A percentile compares a stretch with the other conserved stretches of the same genome.
Conservation (phyloP, 92 coral and sea anemone genomes). For the Scolanthus callimorphus region DNA sequence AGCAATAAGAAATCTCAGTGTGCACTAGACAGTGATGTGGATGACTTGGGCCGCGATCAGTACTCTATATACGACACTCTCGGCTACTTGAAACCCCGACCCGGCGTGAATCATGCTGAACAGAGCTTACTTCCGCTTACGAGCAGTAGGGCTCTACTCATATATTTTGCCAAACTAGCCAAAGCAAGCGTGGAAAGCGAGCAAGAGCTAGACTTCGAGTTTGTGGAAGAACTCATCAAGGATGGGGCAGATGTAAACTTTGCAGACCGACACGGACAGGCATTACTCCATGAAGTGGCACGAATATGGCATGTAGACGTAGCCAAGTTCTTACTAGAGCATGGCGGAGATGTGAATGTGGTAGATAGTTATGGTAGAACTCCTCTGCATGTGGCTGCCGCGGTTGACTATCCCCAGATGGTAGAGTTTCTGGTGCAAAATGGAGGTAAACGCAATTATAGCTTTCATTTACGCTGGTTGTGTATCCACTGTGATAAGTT, state of each 20-base stretch:
- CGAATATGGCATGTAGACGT: conserved; percentile 98
- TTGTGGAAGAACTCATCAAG: conserved; percentile 55
- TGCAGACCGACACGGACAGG: conserved; percentile 88
- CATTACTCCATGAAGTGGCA: conserved; percentile 89
- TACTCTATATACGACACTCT: conserved; percentile 47
- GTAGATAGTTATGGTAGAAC: conserved; percentile 84
- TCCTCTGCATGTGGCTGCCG: conserved; percentile 92
- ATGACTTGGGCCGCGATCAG: conserved; percentile 50
- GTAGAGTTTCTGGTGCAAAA: conserved; percentile 71
- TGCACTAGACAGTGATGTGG: conserved; percentile 91
- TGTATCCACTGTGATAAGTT: too few relatives aligned
- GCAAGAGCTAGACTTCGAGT: conserved; percentile 84
- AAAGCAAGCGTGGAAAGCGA: conserved; percentile 55
- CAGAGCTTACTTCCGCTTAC: conserved; percentile 39
- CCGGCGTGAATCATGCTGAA: conserved; percentile 25
- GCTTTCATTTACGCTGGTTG: too few relatives aligned
- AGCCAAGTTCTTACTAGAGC: conserved; percentile 80
- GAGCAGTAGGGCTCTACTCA: conserved; percentile 79
- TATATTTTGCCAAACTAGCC: conserved; percentile 94
- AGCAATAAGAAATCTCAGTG: conserved; percentile 23
- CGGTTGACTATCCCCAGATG: conserved; percentile 98
- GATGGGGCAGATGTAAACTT: conserved; percentile 95
- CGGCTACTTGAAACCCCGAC: conserved; percentile 58
- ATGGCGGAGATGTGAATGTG: conserved; percentile 84
- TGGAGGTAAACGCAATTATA: conserved; percentile 79